Evolutionary conservation across 1,140 invertebrate genomes (phyloP).

Genomic region (Lepidurus arcticus): DNA sequence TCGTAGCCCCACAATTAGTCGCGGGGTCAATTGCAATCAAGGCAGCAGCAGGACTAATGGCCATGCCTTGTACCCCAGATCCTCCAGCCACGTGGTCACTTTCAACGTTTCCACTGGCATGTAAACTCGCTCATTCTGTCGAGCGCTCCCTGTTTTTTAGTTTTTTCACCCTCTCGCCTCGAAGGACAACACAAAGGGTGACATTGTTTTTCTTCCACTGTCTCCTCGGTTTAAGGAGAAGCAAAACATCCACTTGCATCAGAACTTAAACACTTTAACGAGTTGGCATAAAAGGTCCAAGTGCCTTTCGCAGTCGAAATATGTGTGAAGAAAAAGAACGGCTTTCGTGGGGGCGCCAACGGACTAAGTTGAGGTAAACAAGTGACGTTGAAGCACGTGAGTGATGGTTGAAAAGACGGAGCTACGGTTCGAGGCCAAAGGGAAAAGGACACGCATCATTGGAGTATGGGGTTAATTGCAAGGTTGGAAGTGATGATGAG

Average conservation of each 20-base stretch:
- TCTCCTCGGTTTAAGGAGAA: not conserved
- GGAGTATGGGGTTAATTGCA: constrained; percentile 1
- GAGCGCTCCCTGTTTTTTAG: not conserved
- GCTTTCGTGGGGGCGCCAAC: too few relatives aligned
- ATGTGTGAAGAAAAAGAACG: not conserved
- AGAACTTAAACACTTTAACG: not conserved
- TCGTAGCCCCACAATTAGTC: constrained; percentile 15
- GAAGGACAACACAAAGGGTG: not conserved
- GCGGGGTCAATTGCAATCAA: constrained; percentile 3
- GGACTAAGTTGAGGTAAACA: not conserved
- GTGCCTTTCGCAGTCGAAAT: constrained; percentile 5
- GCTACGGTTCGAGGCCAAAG: not conserved
- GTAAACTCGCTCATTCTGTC: not conserved
- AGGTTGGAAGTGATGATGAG: not conserved
- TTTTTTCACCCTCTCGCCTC: not conserved
- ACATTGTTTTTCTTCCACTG: not conserved
- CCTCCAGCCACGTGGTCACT: not conserved
- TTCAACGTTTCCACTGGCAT: not conserved
- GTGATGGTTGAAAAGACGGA: not conserved
- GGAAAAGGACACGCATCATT: not conserved
- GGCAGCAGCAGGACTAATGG: not conserved
- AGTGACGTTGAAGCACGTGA: constrained; percentile 1
- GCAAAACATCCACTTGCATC: too few relatives aligned
- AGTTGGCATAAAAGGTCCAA: not conserved
- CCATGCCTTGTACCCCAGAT: constrained; percentile 7